Percentiles rank a stretch among this genome's conserved stretches.
Conservation (phyloP, 2,113 vertebrate species). For the Tiliqua scincoides region DNA sequence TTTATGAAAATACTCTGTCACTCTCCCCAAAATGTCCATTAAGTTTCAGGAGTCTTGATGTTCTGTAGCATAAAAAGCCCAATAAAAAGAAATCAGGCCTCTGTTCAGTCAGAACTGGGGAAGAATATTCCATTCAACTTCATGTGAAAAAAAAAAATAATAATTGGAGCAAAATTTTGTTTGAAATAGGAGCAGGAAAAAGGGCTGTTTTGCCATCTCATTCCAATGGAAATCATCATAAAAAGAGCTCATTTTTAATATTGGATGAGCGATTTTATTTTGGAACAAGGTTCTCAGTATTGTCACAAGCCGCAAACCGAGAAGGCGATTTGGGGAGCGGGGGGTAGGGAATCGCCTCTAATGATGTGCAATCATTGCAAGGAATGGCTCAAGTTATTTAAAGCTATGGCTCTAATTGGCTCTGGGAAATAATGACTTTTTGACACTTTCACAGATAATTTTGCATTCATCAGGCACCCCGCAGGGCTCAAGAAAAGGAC, state of each 20-base stretch:
- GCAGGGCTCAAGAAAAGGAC: slow-evolving; percentile 8
- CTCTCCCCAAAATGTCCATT: slow-evolving; percentile 75
- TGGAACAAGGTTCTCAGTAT: slow-evolving; percentile 71
- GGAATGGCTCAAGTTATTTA: slow-evolving; percentile 39
- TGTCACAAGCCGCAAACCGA: slow-evolving; percentile 57
- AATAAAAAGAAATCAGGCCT: slow-evolving; percentile 81
- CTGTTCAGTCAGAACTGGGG: slow-evolving; percentile 75
- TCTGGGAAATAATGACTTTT: slow-evolving; percentile 52
- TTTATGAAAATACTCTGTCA: slow-evolving; percentile 57
- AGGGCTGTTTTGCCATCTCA: slow-evolving; percentile 80
- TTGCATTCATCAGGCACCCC: slow-evolving; percentile 13
- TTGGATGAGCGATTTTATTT: slow-evolving; percentile 80
- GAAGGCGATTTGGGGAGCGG: slow-evolving; percentile 20
- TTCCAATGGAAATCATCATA: slow-evolving; percentile 64
- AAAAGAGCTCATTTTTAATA: slow-evolving; percentile 75
- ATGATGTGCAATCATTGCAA: slow-evolving; percentile 44
- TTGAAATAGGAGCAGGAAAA: slow-evolving; percentile 81
- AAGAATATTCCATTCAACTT: slow-evolving; percentile 81
- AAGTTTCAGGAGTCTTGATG: slow-evolving; percentile 68
- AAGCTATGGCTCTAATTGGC: slow-evolving; percentile 44
- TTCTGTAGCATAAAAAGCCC: slow-evolving; percentile 78
- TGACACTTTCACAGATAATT: slow-evolving; percentile 5
- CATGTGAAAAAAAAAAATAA: slow-evolving; percentile 78
- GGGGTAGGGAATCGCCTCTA: not conserved
- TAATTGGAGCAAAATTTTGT: slow-evolving; percentile 80